phyloP scores from a whole-genome alignment of 2,888 invertebrate genomes.

The Sesia bembeciformis region DNA sequence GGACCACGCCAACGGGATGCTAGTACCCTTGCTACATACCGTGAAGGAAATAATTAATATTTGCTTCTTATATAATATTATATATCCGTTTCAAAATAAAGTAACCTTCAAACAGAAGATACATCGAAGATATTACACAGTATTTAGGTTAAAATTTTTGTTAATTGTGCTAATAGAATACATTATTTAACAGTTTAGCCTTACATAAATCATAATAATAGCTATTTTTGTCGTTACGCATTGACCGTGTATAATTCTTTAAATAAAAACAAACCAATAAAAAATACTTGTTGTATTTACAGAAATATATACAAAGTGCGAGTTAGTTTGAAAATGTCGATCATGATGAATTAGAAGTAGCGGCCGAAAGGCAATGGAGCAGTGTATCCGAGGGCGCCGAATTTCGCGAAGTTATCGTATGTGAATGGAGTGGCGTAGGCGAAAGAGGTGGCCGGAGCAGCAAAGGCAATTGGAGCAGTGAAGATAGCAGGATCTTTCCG shows the following conservation, averaged over 20 bases:
- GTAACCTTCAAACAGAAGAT: constrained; percentile 9
- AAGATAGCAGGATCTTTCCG: constrained; percentile 61
- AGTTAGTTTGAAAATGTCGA: neutral
- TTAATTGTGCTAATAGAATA: constrained; percentile 22
- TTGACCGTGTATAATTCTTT: neutral
- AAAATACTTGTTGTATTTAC: constrained; percentile 21
- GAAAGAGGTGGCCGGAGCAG: constrained; percentile 15
- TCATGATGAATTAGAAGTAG: constrained; percentile 18
- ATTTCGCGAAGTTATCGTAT: constrained; percentile 4
- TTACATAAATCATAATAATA: neutral
- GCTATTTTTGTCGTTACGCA: constrained; percentile 1
- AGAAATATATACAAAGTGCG: constrained; percentile 6
- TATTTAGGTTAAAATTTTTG: constrained; percentile 1
- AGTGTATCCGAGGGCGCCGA: constrained; percentile 7
- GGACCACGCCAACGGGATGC: constrained; percentile 17
- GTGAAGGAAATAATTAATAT: constrained; percentile 16
- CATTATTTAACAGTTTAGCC: constrained; percentile 9
- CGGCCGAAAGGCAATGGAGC: constrained; percentile 18
- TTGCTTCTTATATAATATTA: constrained; percentile 2
- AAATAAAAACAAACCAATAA: constrained; percentile 1
- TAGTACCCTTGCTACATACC: constrained; percentile 1
- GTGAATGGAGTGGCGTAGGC: constrained; percentile 13
- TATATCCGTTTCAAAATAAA: constrained; percentile 7
- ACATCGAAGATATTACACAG: constrained; percentile 10
- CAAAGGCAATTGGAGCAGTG: constrained; percentile 23